Evolutionary conservation across 2,797 vertebrate genomes (phyloP), one percentile per base, ranked within the genome.

Genomic region (Aselliscus stoliczkanus): DNA sequence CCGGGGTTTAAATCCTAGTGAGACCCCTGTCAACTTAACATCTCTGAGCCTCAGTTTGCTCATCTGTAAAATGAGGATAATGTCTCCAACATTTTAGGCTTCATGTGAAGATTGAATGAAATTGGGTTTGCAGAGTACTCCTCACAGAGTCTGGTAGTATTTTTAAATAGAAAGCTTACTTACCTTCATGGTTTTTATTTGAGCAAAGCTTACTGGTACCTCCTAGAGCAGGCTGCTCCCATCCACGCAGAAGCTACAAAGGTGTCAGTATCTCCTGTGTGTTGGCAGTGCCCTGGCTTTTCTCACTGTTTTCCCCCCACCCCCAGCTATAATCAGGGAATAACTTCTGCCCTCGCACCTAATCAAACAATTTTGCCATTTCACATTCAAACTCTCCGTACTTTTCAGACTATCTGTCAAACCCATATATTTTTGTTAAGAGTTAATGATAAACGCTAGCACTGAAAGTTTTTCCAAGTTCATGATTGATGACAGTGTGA

Each of bases 341-440:
- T 96, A 52, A n/a, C 52, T 95, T 93, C 60, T 73, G 62, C 86
- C 47, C 83, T 73, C 18, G 34, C 37, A 82, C 62, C 76, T 90
- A 56, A 95, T 95, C 87, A 94, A 87, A 86, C 54, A 31, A 39
- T 92, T 93, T 92, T 92, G 37, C 87, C 88, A 54, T 85, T 96
- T 94, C 20, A 31, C 47, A 91, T 87, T 92, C 92, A 82, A 73
- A 76, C 18, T 65, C 76, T 93, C 70, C 2, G 1, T 64, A 65
- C 56, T 73, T 97, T 92, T 75, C 93, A 93, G 81, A 92, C 69
- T 75, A 5, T 84, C 80, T 83, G 93, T 95, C 90, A 96, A 92
- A 93, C 81, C 58, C 84, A 83, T 90, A 82, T 94, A 95, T 98
- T 97, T 95, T 97, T 94, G 96, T 96, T 97, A 97, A 90, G 92